Evolutionary conservation across 1,140 invertebrate species (phyloP).

Genomic region (Micrasema longulum): DNA sequence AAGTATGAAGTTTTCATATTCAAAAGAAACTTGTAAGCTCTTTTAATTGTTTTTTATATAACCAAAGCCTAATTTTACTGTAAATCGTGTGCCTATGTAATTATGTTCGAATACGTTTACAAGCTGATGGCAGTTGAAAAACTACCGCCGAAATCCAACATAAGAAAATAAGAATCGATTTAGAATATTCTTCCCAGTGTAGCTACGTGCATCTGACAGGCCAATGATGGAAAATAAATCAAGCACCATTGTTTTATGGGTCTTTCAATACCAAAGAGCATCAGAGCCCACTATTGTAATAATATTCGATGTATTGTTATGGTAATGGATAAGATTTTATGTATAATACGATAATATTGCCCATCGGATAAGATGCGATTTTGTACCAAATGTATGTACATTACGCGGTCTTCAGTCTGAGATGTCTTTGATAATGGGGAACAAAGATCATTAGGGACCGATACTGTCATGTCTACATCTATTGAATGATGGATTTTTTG

Average conservation of each 20-base stretch:
- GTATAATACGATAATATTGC: slow-evolving; percentile 43
- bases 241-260: slow-evolving; percentile 41
- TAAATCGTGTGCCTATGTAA: too few species aligned
- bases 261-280: background rate
- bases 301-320: slow-evolving; percentile 44
- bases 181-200: slow-evolving; percentile 37
- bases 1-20: too few species aligned
- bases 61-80: too few species aligned
- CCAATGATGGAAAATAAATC: slow-evolving; percentile 48
- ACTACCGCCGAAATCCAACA: too few species aligned
- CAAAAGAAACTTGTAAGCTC: too few species aligned
- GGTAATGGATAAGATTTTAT: slow-evolving; percentile 41
- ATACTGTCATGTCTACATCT: slow-evolving; percentile 49
- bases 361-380: slow-evolving; percentile 29
- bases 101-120: too few species aligned
- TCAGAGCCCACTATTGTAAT: background rate
- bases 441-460: slow-evolving; percentile 44
- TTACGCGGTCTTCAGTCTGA: slow-evolving; percentile 27
- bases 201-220: slow-evolving; percentile 47
- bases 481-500: slow-evolving; percentile 47
- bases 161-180: too few species aligned
- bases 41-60: too few species aligned
- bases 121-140: too few species aligned
- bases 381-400: slow-evolving; percentile 29
- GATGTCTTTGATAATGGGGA: slow-evolving; percentile 44